Percentiles rank a stretch among this genome's conserved stretches.
Conservation (phyloP, 2,797 vertebrate genomes). For the Philypnodon macrostomus region DNA sequence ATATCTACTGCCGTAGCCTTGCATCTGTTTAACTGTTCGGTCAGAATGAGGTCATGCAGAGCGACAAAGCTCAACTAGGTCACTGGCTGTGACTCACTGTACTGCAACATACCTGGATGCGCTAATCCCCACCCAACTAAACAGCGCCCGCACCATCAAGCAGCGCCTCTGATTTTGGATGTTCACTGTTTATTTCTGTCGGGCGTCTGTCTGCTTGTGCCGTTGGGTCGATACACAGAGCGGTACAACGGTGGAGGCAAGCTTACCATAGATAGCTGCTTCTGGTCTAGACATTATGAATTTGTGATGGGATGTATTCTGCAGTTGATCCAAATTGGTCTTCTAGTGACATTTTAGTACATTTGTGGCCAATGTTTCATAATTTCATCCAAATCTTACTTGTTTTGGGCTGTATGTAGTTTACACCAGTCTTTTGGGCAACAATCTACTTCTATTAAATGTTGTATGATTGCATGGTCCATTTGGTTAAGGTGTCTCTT, state of each 20-base stretch:
- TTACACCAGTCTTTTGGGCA: too few relatives aligned
- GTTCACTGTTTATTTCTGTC: slow-evolving; percentile 7
- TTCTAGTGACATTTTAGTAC: too few relatives aligned
- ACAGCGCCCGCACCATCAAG: slow-evolving; percentile 3
- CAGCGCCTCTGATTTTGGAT: neutral
- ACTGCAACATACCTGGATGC: slow-evolving; percentile 45
- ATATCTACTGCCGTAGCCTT: slow-evolving; percentile 33
- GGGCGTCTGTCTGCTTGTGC: neutral
- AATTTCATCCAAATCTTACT: too few relatives aligned
- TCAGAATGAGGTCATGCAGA: slow-evolving; percentile 63
- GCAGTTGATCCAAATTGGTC: too few relatives aligned
- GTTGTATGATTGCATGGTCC: neutral
- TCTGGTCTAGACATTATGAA: too few relatives aligned
- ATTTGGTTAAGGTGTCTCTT: slow-evolving; percentile 4
- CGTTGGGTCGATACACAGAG: slow-evolving; percentile 4
- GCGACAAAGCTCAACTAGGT: slow-evolving; percentile 58
- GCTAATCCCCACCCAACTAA: slow-evolving; percentile 6
- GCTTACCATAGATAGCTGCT: too few relatives aligned
- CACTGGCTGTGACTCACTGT: slow-evolving; percentile 58
- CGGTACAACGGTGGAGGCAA: too few relatives aligned
- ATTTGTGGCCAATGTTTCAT: too few relatives aligned
- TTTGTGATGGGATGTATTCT: too few relatives aligned
- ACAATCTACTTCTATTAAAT: too few relatives aligned
- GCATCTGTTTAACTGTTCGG: slow-evolving; percentile 39
- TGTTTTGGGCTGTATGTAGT: too few relatives aligned